These are phyloP conservation scores for Callocephalon fimbriatum DNA, from an alignment of 2,113 vertebrate genomes.

Conservation along the genomic window DNA sequence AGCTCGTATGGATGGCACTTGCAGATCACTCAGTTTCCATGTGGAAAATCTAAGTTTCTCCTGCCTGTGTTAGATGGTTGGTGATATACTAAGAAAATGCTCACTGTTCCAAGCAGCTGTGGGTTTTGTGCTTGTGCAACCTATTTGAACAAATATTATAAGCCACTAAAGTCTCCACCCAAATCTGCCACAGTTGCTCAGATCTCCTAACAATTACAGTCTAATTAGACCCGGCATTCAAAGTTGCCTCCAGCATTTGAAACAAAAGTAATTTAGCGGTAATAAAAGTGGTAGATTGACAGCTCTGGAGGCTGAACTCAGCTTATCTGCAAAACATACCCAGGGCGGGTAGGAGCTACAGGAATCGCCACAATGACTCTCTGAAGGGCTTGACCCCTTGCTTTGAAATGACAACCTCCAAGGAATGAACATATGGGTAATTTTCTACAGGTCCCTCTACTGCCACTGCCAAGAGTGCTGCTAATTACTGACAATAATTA, in stretches of 20 bases:
- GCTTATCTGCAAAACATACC: neutral
- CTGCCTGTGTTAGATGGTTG: neutral
- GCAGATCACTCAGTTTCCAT: neutral
- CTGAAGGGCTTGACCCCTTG: slow-evolving; percentile 35
- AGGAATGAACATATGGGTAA: slow-evolving; percentile 39
- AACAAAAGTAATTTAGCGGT: slow-evolving; percentile 69
- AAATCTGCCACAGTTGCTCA: slow-evolving; percentile 48
- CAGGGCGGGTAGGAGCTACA: neutral
- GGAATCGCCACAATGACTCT: neutral
- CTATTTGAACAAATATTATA: neutral
- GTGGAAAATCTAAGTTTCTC: neutral
- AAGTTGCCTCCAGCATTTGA: slow-evolving; percentile 67
- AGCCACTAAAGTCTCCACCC: neutral
- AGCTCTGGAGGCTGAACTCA: slow-evolving; percentile 39
- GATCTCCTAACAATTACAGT: slow-evolving; percentile 57
- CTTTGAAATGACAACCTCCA: slow-evolving; percentile 41
- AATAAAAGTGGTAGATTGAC: slow-evolving; percentile 69
- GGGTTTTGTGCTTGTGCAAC: neutral
- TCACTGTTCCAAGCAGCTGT: neutral
- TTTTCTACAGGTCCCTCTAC: slow-evolving; percentile 30
- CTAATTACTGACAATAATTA: slow-evolving; percentile 59
- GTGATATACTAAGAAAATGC: neutral
- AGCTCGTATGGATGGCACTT: neutral
- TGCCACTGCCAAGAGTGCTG: slow-evolving; percentile 22
- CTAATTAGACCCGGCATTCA: slow-evolving; percentile 66